Evolutionary conservation across 2,113 vertebrate species (phyloP).

Genomic region (Ovis aries): DNA sequence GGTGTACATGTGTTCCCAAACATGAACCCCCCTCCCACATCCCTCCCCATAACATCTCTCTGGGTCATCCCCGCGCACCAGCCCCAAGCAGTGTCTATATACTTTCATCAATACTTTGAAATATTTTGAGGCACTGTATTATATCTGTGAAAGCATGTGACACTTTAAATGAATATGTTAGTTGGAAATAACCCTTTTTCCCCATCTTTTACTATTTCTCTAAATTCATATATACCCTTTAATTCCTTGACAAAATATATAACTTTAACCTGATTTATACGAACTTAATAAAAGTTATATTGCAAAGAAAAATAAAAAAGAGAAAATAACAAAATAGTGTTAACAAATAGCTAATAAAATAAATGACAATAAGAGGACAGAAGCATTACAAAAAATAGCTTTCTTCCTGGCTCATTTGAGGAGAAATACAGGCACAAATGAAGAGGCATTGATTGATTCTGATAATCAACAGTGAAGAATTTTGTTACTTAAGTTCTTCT

Average conservation of each 20-base stretch:
- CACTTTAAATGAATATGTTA: neutral
- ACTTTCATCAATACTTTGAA: neutral
- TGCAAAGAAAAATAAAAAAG: neutral
- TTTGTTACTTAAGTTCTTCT: neutral
- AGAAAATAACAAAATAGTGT: neutral
- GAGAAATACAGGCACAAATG: neutral
- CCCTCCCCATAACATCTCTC: too few species aligned
- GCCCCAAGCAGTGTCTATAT: neutral
- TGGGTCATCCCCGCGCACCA: too few species aligned
- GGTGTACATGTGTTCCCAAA: too few species aligned
- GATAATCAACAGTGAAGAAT: slow-evolving; percentile 3
- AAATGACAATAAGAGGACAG: neutral
- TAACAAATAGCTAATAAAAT: neutral
- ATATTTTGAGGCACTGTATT: neutral
- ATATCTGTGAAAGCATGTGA: neutral
- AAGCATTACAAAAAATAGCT: neutral
- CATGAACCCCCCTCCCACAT: too few species aligned
- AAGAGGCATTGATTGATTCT: slow-evolving; percentile 11
- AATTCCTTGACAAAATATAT: neutral
- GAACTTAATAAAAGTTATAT: neutral
- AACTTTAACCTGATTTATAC: neutral
- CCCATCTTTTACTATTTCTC: neutral
- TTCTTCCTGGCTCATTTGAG: neutral
- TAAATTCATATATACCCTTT: neutral
- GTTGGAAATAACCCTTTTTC: neutral